Base-by-base conservation (phyloP, 2,113 vertebrate species). In the Sturnus vulgaris region DNA sequence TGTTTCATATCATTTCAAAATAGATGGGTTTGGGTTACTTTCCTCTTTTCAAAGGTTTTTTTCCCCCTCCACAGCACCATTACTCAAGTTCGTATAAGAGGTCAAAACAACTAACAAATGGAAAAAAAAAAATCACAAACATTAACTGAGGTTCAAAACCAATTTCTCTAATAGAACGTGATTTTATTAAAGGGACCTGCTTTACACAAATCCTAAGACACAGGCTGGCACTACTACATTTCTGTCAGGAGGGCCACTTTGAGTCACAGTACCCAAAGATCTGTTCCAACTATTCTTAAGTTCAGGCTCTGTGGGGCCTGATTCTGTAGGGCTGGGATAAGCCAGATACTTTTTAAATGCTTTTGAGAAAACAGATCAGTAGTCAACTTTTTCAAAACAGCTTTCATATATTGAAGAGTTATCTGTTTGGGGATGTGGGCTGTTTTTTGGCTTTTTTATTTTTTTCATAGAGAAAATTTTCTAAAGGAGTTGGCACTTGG, bases 1-100 rank as follows among this genome's bases (percentile, higher is more conserved):
- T 90, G 70, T 86, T 93, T 73, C 35, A 5, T 63, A 82, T 73
- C 0, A 90, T 95, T 92, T 95, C 94, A 95, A 90, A 95, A 95
- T 82, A 85, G 47, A 82, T 27, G n/a, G 0, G 7, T 76, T 90
- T 70, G 12, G 22, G 73, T 93, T 90, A 66, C 82, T 96, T 96
- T 85, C 66, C 70, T 90, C 94, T 95, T 93, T 94, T 90, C 46
- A 77, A 84, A 85, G 11, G 5, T 19, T 49, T 49, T 49, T 52
- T 42, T 5, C 4, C 11, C 9, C 37, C 11, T 44, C 31, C 44
- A 15, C 42, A 79, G 28, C 30, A 75, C 25, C 63, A 87, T 82
- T 77, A 79, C 33, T n/a, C 75, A 78, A 96, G 90, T 79, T 90
- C 65, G 13, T 4, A 40, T 55, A 65, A 66, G 46, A 93, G 25